Base-by-base conservation (phyloP, 2,888 invertebrate genomes). In the Isotomurus palustris region DNA sequence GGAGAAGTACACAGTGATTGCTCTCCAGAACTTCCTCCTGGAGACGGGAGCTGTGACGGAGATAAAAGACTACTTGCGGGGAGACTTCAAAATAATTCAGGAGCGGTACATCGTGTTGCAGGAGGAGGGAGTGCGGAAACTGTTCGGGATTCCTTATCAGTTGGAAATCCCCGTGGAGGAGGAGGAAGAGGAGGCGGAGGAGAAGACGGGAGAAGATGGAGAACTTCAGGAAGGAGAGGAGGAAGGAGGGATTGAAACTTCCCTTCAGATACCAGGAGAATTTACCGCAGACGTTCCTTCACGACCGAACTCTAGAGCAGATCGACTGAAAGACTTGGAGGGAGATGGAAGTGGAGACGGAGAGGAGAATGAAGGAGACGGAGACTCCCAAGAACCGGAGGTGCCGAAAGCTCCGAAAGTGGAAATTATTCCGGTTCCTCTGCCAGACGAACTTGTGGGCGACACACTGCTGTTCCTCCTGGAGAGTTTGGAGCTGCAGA, bases 31-130 rank as follows among this genome's bases (percentile, higher is more conserved):
- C 25, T 69, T 64, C 28, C 54, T 69, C n/a, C 45, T 69, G 28
- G 69, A 69, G 47, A 69, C 69, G n/a, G 69, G 69, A 24, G 69
- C 65, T 22, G 66, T 69, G 0, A 69, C 69, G 8, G 68, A 68
- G 56, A 67, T 69, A 36, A 63, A 68, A 19, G 69, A 69, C 53
- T 43, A 60, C 21, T 50, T 69, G 17, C 10, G 57, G 8, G 60
- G 52, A 19, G 69, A 69, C 41, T 69, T 69, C 36, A 62, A 58
- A 66, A 59, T 69, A 50, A 59, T 65, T 21, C 57, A 64, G 51
- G 69, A 69, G 44, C 56, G 66, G 10, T 61, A 61, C n/a, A 62
- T 69, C 14, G 60, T 52, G 14, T 52, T 69, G 43, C 52, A 57
- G 38, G 66, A 68, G 27, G 57, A 60, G 1, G 65, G 58, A 36